Evolutionary conservation across 2,888 invertebrate species (phyloP).

Genomic region (Ernsta delagoae): DNA sequence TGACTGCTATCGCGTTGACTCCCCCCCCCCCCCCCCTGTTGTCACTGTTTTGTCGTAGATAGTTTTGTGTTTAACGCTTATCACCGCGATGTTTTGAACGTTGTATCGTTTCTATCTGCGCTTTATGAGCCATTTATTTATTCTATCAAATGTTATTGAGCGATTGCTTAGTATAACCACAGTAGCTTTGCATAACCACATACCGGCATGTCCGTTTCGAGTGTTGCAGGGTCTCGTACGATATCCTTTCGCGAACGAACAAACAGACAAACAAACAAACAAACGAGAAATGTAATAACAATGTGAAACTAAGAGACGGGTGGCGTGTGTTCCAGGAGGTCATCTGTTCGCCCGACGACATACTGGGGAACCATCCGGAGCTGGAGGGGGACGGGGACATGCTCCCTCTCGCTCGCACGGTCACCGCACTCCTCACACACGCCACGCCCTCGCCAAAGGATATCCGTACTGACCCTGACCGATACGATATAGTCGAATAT

Average conservation of each 20-base stretch:
- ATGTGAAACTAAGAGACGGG: constrained; percentile 71
- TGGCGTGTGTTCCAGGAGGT: constrained; percentile 88
- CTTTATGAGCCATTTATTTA: too few species aligned
- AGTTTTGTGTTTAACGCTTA: constrained; percentile 14
- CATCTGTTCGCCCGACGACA: constrained; percentile 87
- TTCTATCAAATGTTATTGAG: background rate
- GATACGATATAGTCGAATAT: constrained; percentile 41
- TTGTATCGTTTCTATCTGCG: background rate
- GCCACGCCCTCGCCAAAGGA: constrained; percentile 81
- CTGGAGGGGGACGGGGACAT: constrained; percentile 51
- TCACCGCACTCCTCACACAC: constrained; percentile 69
- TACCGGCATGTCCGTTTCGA: constrained; percentile 49
- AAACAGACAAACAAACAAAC: constrained; percentile 15
- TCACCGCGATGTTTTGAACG: background rate
- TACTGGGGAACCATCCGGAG: constrained; percentile 72
- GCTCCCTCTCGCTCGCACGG: constrained; percentile 68
- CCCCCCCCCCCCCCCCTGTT: background rate
- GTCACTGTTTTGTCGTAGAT: constrained; percentile 1
- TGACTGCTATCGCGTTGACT: background rate
- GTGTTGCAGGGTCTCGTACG: constrained; percentile 73
- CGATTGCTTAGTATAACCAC: background rate
- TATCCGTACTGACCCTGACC: constrained; percentile 61
- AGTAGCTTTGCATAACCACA: constrained; percentile 17
- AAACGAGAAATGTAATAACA: constrained; percentile 47
- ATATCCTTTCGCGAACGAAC: constrained; percentile 67